Conservation (phyloP, 2,113 vertebrate species). For the Thinocorus orbignyianus region DNA sequence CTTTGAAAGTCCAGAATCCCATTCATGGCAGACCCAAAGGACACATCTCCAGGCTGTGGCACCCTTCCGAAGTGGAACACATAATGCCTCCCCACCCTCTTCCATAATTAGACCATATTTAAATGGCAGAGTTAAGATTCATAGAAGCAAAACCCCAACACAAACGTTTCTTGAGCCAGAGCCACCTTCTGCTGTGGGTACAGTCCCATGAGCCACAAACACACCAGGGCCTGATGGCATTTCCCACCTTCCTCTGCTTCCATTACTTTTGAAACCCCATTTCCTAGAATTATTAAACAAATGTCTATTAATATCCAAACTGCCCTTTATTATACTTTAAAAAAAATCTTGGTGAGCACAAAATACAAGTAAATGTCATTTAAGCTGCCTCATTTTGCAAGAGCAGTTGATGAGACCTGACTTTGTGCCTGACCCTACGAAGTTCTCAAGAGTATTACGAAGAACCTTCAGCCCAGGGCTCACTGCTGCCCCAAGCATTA, state of each 20-base stretch:
- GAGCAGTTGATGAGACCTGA: not conserved
- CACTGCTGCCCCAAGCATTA: rapidly evolving
- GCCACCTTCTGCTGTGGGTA: not conserved
- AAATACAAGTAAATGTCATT: not conserved
- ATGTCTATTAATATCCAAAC: not conserved
- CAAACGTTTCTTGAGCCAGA: not conserved
- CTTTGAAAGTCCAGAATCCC: not conserved
- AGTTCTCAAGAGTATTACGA: not conserved
- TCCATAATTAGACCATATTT: not conserved
- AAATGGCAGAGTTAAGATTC: not conserved
- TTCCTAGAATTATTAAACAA: not conserved
- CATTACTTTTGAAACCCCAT: not conserved
- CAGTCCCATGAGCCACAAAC: not conserved
- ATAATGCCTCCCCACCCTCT: too few relatives aligned
- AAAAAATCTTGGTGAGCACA: not conserved
- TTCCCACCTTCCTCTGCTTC: not conserved
- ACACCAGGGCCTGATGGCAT: not conserved
- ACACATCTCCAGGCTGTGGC: not conserved
- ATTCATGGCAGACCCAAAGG: not conserved
- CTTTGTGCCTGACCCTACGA: not conserved
- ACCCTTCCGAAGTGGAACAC: not conserved
- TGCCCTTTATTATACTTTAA: not conserved
- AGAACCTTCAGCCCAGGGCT: not conserved
- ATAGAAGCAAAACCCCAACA: not conserved
- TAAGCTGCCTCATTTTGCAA: not conserved